Percentiles rank a stretch among this genome's conserved stretches.
These are phyloP conservation scores for Thamnophis sirtalis DNA, from an alignment of 2,113 vertebrate species.

Conservation along the genomic window DNA sequence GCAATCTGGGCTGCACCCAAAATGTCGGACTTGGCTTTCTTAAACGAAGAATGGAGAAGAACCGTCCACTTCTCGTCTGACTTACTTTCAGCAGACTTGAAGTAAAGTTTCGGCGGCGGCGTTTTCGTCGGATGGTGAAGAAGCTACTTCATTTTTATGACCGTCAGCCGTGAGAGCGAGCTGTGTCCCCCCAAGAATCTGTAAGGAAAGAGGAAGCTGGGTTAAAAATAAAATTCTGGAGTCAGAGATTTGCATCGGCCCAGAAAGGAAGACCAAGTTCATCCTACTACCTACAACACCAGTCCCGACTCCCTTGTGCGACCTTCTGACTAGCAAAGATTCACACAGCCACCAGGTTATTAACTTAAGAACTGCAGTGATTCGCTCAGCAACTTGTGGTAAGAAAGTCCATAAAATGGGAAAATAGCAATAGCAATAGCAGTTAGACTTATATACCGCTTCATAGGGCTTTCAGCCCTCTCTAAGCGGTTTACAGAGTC, in stretches of 20 bases:
- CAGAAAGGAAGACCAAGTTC: neutral
- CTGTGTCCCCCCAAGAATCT: slow-evolving; percentile 63
- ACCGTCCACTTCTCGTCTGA: neutral
- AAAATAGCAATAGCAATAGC: too few relatives aligned
- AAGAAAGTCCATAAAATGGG: neutral
- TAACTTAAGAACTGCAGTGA: neutral
- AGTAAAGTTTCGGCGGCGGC: slow-evolving; percentile 33
- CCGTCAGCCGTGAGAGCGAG: slow-evolving; percentile 54
- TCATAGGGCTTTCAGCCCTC: too few relatives aligned
- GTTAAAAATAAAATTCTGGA: slow-evolving; percentile 19
- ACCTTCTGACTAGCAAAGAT: neutral
- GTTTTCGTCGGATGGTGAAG: slow-evolving; percentile 47
- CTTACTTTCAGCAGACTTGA: slow-evolving; percentile 55
- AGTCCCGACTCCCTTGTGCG: neutral
- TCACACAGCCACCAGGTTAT: neutral
- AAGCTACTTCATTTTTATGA: slow-evolving; percentile 57
- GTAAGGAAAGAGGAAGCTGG: slow-evolving; percentile 15
- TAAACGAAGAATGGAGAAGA: neutral
- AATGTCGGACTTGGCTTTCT: neutral
- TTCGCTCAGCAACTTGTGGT: neutral
- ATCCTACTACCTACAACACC: neutral
- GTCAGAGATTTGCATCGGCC: neutral
- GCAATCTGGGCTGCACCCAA: neutral
- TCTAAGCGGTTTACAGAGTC: too few relatives aligned
- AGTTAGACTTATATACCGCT: too few relatives aligned